Evolutionary conservation across 2,797 vertebrate species (phyloP).

Genomic region (Chromis chromis): DNA sequence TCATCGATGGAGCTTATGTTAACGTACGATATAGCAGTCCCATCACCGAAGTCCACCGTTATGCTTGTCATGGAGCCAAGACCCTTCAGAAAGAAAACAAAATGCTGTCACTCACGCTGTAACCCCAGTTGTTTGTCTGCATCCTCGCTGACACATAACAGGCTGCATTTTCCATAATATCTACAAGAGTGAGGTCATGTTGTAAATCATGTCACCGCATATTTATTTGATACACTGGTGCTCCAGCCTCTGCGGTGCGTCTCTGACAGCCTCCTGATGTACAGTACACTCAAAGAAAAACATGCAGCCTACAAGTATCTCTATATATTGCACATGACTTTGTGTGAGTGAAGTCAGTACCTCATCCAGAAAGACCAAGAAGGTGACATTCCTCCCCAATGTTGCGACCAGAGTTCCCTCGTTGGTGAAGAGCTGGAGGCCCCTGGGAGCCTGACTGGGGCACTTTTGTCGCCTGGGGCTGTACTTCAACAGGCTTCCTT

Average conservation of each 20-base stretch:
- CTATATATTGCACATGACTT: slow-evolving; percentile 10
- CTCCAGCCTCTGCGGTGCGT: slow-evolving; percentile 16
- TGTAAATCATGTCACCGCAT: slow-evolving; percentile 54
- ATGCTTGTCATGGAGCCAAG: slow-evolving; percentile 91
- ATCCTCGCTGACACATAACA: slow-evolving; percentile 40
- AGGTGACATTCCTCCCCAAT: slow-evolving; percentile 90
- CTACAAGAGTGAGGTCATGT: slow-evolving; percentile 52
- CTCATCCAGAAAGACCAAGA: slow-evolving; percentile 93
- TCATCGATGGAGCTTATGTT: slow-evolving; percentile 94
- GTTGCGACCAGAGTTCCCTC: slow-evolving; percentile 89
- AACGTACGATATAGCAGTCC: slow-evolving; percentile 89
- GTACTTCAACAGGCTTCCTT: slow-evolving; percentile 86
- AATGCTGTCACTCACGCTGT: slow-evolving; percentile 47
- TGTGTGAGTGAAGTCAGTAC: slow-evolving; percentile 72
- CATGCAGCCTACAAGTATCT: slow-evolving; percentile 13
- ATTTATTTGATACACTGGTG: slow-evolving; percentile 48
- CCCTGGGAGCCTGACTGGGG: slow-evolving; percentile 88
- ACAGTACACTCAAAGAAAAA: slow-evolving; percentile 30
- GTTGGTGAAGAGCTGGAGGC: slow-evolving; percentile 89
- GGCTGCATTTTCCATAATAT: slow-evolving; percentile 44
- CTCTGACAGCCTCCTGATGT: slow-evolving; percentile 48
- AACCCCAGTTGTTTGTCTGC: slow-evolving; percentile 18
- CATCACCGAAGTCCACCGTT: slow-evolving; percentile 94
- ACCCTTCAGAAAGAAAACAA: slow-evolving; percentile 81
- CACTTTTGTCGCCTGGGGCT: slow-evolving; percentile 91